Percentiles rank a stretch among this genome's conserved stretches.
These are phyloP conservation scores for Caradrina kadenii DNA, from an alignment of 2,888 invertebrate genomes.

Conservation along the genomic window DNA sequence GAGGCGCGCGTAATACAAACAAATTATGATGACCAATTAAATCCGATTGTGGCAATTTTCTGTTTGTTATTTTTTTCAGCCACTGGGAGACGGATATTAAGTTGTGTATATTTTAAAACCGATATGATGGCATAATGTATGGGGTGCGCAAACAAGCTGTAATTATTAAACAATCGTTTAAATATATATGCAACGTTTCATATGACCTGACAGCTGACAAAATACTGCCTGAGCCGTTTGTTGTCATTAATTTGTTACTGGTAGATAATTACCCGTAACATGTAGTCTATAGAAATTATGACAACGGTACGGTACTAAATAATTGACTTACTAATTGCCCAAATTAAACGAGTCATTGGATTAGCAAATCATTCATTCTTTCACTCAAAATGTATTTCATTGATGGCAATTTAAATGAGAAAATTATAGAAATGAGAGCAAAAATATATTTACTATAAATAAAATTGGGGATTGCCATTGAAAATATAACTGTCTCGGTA, in stretches of 20 bases:
- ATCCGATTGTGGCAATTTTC: neutral
- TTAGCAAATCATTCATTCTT: neutral
- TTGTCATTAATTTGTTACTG: conserved; percentile 10
- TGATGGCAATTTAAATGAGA: neutral
- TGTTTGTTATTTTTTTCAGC: neutral
- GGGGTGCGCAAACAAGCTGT: conserved; percentile 4
- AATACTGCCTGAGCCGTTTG: conserved; percentile 6
- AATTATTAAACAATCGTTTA: conserved; percentile 15
- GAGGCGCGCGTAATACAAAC: neutral
- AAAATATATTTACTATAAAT: neutral
- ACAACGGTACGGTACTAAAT: conserved; percentile 11
- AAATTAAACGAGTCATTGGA: neutral
- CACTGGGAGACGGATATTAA: neutral
- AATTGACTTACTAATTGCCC: neutral
- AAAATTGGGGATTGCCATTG: neutral
- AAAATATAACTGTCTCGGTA: conserved; percentile 39
- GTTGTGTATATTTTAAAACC: neutral
- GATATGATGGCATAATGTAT: neutral
- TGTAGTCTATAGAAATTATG: neutral
- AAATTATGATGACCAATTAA: conserved; percentile 9
- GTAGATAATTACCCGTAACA: neutral
- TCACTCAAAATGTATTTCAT: too few relatives aligned
- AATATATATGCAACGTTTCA: conserved; percentile 33
- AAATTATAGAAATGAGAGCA: neutral
- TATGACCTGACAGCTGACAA: conserved; percentile 39